Evolutionary conservation across 2,113 vertebrate genomes (phyloP).

Genomic region (Amazona guildingii): DNA sequence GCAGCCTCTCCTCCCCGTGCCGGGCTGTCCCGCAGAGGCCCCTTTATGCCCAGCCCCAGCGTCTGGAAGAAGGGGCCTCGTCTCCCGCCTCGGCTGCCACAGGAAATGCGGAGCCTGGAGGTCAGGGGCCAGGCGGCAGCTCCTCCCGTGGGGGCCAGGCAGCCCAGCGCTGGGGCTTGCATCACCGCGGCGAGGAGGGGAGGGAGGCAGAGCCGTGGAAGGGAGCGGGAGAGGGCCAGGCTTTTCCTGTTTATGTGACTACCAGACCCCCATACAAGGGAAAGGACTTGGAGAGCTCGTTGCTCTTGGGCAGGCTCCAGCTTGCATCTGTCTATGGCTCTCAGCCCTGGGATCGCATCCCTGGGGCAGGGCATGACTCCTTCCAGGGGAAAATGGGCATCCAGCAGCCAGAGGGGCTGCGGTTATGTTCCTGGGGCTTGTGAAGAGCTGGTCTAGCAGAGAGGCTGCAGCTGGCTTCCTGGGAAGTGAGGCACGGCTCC

Average conservation of each 20-base stretch:
- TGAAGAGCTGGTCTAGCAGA: neutral
- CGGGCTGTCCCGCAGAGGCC: neutral
- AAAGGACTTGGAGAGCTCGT: slow-evolving; percentile 31
- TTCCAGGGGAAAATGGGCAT: neutral
- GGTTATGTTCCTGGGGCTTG: neutral
- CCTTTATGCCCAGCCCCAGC: neutral
- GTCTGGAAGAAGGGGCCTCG: slow-evolving; percentile 52
- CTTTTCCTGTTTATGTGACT: slow-evolving; percentile 73
- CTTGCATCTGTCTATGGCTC: neutral
- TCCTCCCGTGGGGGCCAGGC: slow-evolving; percentile 34
- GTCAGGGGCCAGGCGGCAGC: slow-evolving; percentile 63
- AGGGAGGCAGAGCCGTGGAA: neutral
- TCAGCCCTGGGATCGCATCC: neutral
- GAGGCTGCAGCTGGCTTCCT: neutral
- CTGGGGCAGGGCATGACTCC: neutral
- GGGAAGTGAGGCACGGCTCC: neutral
- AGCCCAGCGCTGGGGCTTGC: neutral
- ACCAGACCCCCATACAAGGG: slow-evolving; percentile 51
- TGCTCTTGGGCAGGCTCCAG: slow-evolving; percentile 7
- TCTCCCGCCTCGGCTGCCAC: slow-evolving; percentile 31
- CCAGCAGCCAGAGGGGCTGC: neutral
- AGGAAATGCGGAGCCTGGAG: slow-evolving; percentile 65
- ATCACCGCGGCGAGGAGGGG: neutral
- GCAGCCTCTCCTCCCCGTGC: neutral
- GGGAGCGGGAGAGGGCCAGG: slow-evolving; percentile 1